Evolutionary conservation across 2,797 vertebrate species (phyloP), one percentile per base, ranked within the genome.

Genomic region (Hirundo rustica): DNA sequence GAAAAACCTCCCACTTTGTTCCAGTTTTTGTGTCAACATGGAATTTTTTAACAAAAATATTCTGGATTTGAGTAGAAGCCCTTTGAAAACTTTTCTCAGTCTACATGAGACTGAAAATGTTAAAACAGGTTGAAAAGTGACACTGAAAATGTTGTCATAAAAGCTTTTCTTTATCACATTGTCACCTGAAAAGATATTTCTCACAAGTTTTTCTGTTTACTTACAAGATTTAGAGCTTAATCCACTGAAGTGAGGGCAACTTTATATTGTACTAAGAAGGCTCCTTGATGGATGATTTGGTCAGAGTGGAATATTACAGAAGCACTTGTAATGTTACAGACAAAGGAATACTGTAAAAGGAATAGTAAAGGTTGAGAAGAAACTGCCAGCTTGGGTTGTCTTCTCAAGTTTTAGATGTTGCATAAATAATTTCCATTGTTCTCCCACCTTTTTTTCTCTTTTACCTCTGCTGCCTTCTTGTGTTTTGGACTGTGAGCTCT

Each of bases 1-100:
- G 5, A 3, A 16, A 47, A 61, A 45, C n/a, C 5, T 0, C 4
- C 0, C 10, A 17, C 8, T 45, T 61, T 55, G 1, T 44, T 81
- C 8, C 10, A 47, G 16, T 21, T 90, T 85, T 76, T 82, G 2
- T 38, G 8, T 36, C 40, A 66, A 11, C 2, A 6, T 58, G 34
- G 7, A 73, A 10, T 1, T 13, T 78, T 72, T 70, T 32, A 21
- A 42, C 4, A 75, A 83, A 83, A 85, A 38, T 19, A 1, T 51
- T 80, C 32, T 38, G 12, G 2, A 53, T 82, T 89, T 91, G 11
- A 76, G 8, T 9, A 72, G 32, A 76, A 66, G 9, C 0, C 1
- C 7, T 18, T 44, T 72, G 40, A 25, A 76, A 65, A 47, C 1
- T 62, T 76, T 3, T 36, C 7, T 75, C 45, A 2, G 2, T 45